These are phyloP conservation scores for Ferdinandea cuprea DNA, from an alignment of 2,888 invertebrate genomes.

Conservation along the genomic window DNA sequence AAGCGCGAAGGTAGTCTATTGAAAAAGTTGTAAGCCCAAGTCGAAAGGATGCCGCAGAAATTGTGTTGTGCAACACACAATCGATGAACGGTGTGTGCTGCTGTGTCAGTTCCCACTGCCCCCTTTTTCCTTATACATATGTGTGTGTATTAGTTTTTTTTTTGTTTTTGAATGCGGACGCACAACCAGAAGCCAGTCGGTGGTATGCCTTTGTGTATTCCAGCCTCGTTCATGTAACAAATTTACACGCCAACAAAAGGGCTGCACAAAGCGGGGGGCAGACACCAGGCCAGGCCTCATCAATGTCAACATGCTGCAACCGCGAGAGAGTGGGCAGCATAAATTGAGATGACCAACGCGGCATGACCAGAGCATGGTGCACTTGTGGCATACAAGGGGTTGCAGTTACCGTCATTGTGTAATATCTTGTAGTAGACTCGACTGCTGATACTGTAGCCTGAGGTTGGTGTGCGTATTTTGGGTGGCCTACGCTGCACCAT, in stretches of 20 bases:
- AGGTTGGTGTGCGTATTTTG: slow-evolving; percentile 15
- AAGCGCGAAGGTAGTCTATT: slow-evolving; percentile 30
- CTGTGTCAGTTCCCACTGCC: slow-evolving; percentile 16
- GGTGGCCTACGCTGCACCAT: slow-evolving; percentile 47
- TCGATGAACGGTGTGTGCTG: slow-evolving; percentile 36
- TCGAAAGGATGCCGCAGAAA: slow-evolving; percentile 63
- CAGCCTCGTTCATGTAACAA: slow-evolving; percentile 49
- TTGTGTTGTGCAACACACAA: slow-evolving; percentile 11
- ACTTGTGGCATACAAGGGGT: background rate
- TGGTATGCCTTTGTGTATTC: slow-evolving; percentile 54
- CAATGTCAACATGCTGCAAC: slow-evolving; percentile 40
- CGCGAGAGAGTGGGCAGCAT: slow-evolving; percentile 34
- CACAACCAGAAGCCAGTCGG: slow-evolving; percentile 37
- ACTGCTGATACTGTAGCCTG: too few relatives aligned
- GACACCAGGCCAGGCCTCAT: slow-evolving; percentile 28
- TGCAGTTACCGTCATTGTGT: slow-evolving; percentile 29
- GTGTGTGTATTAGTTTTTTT: background rate
- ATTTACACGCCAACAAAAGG: slow-evolving; percentile 66
- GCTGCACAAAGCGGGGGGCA: slow-evolving; percentile 43
- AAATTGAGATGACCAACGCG: slow-evolving; percentile 36
- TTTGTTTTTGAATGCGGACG: background rate
- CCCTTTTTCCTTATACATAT: too few relatives aligned
- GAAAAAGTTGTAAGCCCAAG: slow-evolving; percentile 43
- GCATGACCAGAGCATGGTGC: background rate
- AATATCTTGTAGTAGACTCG: slow-evolving; percentile 15